Percentiles rank a stretch among this genome's conserved stretches.
These are phyloP conservation scores for Holothuria glaberrima DNA, from an alignment of 35 echinoderm and acorn worm genomes.

Conservation along the genomic window DNA sequence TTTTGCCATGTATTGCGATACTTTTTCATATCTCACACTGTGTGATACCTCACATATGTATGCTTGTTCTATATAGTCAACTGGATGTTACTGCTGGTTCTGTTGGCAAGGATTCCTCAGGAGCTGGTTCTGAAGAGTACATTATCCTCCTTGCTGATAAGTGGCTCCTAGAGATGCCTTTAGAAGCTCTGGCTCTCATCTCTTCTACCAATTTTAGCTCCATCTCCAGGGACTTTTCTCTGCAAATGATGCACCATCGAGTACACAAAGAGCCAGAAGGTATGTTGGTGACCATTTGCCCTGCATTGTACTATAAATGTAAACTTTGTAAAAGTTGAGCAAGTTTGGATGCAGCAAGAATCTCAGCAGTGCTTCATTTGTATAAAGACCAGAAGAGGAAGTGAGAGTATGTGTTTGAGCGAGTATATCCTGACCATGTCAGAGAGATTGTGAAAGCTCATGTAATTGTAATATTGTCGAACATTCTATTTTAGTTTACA, in stretches of 20 bases:
- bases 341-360: too few relatives aligned
- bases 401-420: too few relatives aligned
- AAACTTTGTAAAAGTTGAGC: too few relatives aligned
- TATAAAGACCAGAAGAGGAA: too few relatives aligned
- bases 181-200: conserved; percentile 85
- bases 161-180: conserved; percentile 94
- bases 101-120: conserved; percentile 20
- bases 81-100: conserved; percentile 17
- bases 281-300: not conserved
- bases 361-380: too few relatives aligned
- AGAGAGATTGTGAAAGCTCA: too few relatives aligned
- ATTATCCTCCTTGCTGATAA: conserved; percentile 89
- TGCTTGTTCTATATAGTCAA: not conserved
- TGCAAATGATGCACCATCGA: conserved; percentile 94
- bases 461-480: too few relatives aligned
- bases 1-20: too few relatives aligned
- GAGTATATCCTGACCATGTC: too few relatives aligned
- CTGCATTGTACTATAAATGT: too few relatives aligned
- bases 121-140: conserved; percentile 63
- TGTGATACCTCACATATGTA: too few relatives aligned
- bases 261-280: conserved; percentile 91
- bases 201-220: conserved; percentile 77
- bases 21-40: not conserved
- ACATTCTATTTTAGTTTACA: too few relatives aligned
- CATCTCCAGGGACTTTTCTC: conserved; percentile 88